These are phyloP conservation scores for Hylaeus anthracinus DNA, from an alignment of 1,140 invertebrate genomes.

Conservation along the genomic window DNA sequence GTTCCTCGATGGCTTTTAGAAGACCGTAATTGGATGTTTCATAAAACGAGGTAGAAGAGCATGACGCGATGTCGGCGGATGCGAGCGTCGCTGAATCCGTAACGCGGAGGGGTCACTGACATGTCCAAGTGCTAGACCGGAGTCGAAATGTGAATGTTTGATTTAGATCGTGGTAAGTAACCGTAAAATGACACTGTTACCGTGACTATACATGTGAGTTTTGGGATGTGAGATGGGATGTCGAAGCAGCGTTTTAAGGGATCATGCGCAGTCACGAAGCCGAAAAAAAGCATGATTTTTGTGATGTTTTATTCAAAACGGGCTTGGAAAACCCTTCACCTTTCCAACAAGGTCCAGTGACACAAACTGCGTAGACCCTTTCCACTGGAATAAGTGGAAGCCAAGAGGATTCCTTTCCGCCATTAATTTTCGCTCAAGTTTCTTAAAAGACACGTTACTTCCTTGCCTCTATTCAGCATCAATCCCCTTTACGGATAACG, in stretches of 20 bases:
- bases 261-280: no score
- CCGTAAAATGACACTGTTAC: no score
- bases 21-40: slow-evolving; percentile 25
- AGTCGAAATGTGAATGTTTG: not conserved
- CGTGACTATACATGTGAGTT: no score
- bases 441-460: slow-evolving; percentile 57
- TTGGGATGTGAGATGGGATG: no score
- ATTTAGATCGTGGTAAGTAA: not conserved
- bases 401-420: not conserved
- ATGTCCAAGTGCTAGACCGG: not conserved
- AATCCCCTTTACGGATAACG: slow-evolving; percentile 72
- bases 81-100: not conserved
- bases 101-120: not conserved
- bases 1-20: slow-evolving; percentile 24
- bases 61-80: not conserved
- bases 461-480: slow-evolving; percentile 62
- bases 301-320: no score
- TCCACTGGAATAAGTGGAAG: no score
- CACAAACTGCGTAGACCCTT: not conserved
- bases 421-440: slow-evolving; percentile 15
- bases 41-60: not conserved
- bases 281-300: no score
- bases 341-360: not conserved
- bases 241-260: no score
- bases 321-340: no score